These are phyloP conservation scores for Cremastinae sp. DNA, from an alignment of 2,888 invertebrate genomes.

Conservation along the genomic window DNA sequence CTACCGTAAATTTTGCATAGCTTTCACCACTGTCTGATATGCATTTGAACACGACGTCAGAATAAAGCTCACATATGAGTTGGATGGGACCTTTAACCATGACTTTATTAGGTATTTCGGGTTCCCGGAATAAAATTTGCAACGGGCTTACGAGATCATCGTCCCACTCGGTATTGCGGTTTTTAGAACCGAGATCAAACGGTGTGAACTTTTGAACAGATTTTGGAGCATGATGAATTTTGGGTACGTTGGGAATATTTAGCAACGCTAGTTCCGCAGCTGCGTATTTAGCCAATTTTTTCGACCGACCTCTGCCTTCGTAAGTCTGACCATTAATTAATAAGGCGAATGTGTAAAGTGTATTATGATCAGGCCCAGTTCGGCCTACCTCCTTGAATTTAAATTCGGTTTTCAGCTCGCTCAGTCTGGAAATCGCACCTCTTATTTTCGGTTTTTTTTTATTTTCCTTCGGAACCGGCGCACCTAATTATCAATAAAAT, in stretches of 20 bases:
- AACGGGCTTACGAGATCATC: slow-evolving; percentile 78
- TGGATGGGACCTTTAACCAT: slow-evolving; percentile 90
- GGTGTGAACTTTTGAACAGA: slow-evolving; percentile 71
- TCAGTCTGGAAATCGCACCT: too few relatives aligned
- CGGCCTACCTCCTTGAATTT: too few relatives aligned
- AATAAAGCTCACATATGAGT: slow-evolving; percentile 92
- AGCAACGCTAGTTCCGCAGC: too few relatives aligned
- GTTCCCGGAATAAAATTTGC: slow-evolving; percentile 76
- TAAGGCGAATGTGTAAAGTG: too few relatives aligned
- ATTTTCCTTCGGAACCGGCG: too few relatives aligned
- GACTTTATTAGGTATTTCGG: slow-evolving; percentile 75
- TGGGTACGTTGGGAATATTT: slow-evolving; percentile 81
- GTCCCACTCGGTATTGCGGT: slow-evolving; percentile 80
- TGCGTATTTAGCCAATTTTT: too few relatives aligned
- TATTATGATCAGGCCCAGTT: too few relatives aligned
- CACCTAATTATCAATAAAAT: too few relatives aligned
- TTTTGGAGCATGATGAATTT: slow-evolving; percentile 78
- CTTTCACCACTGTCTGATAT: slow-evolving; percentile 84
- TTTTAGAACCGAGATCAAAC: slow-evolving; percentile 81
- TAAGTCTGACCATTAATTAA: too few relatives aligned
- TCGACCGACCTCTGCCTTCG: too few relatives aligned
- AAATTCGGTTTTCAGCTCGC: too few relatives aligned
- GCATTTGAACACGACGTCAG: slow-evolving; percentile 88
- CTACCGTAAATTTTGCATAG: slow-evolving; percentile 92
- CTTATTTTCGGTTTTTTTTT: too few relatives aligned